Percentiles rank a stretch among this genome's conserved stretches.
Conservation (phyloP, 2,113 vertebrate species). For the Tursiops truncatus region DNA sequence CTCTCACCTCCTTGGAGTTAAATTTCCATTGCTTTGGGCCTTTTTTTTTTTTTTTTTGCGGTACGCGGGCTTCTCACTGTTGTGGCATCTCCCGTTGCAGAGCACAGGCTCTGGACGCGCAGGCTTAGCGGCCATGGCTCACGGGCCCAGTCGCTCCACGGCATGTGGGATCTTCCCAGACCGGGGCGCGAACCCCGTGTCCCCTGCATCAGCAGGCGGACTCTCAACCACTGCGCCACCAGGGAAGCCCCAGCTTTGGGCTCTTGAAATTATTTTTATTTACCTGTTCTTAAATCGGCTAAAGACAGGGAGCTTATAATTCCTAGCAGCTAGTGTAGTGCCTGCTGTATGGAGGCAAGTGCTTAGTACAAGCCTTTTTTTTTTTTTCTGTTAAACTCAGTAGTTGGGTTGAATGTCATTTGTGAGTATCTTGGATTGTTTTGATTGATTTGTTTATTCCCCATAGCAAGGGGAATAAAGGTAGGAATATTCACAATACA, state of each 20-base stretch:
- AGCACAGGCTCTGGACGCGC: too few relatives aligned
- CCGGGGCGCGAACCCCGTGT: too few relatives aligned
- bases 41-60: not conserved
- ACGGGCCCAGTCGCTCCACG: too few relatives aligned
- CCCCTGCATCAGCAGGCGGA: too few relatives aligned
- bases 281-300: not conserved
- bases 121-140: too few relatives aligned
- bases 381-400: not conserved
- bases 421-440: not conserved
- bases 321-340: not conserved
- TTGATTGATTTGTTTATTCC: not conserved
- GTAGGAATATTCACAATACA: not conserved
- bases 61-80: too few relatives aligned
- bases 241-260: not conserved
- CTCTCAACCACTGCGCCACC: too few relatives aligned
- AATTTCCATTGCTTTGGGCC: not conserved
- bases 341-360: not conserved
- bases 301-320: not conserved
- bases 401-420: not conserved
- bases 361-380: not conserved
- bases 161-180: too few relatives aligned
- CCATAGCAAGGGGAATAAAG: not conserved
- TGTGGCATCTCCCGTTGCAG: too few relatives aligned
- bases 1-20: not conserved
- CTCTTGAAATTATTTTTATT: conserved; percentile 29